These are phyloP conservation scores for Aphelinus certus DNA, from an alignment of 1,140 invertebrate genomes.

Conservation along the genomic window DNA sequence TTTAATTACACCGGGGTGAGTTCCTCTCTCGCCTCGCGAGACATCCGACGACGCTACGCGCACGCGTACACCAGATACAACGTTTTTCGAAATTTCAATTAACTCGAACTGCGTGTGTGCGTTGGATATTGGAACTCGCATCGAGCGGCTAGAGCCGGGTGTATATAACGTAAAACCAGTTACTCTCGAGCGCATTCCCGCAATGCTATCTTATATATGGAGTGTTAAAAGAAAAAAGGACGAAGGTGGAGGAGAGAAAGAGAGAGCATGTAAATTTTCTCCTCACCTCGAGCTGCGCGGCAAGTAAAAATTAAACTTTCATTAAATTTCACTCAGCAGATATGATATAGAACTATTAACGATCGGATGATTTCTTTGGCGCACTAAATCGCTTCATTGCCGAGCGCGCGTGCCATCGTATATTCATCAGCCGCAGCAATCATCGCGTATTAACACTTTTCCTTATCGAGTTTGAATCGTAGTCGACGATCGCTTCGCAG, in stretches of 20 bases:
- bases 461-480: no score
- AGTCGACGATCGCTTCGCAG: no score
- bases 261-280: constrained; percentile 6
- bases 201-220: no score
- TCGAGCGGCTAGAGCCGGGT: no score
- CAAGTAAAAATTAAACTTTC: constrained; percentile 22
- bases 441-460: no score
- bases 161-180: constrained; percentile 20
- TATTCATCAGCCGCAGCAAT: no score
- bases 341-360: no score
- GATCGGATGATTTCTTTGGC: no score
- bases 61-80: constrained; percentile 9
- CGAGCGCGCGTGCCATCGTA: no score
- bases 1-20: constrained; percentile 15
- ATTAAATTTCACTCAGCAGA: constrained; percentile 1
- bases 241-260: neutral
- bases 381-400: no score
- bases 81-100: constrained; percentile 29
- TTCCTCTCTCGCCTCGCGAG: neutral
- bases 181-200: neutral
- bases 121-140: neutral
- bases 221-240: no score
- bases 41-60: no score
- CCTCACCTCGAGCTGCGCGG: neutral
- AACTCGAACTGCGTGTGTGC: neutral